Evolutionary conservation across 1,140 invertebrate species (phyloP).

Genomic region (Monochamus saltuarius): DNA sequence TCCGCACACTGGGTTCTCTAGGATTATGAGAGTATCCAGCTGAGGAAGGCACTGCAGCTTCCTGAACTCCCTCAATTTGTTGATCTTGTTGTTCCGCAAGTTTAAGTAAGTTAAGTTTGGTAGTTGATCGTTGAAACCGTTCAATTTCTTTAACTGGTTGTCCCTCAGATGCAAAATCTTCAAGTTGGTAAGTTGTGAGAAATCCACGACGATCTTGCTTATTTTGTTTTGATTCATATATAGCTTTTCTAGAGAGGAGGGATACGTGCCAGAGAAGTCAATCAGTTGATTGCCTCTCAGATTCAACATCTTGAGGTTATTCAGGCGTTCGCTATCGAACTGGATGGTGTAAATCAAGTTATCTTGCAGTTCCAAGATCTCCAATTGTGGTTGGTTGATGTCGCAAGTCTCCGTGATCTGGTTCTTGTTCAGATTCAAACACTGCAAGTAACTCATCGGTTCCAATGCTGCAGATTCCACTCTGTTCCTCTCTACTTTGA

Average conservation of each 20-base stretch:
- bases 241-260: conserved; percentile 52
- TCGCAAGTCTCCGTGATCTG: conserved; percentile 52
- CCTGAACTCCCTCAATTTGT: conserved; percentile 54
- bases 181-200: conserved; percentile 53
- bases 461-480: conserved; percentile 53
- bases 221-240: conserved; percentile 39
- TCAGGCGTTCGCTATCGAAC: conserved; percentile 35
- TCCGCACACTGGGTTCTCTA: conserved; percentile 43
- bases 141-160: conserved; percentile 55
- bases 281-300: conserved; percentile 55
- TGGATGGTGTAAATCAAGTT: conserved; percentile 48
- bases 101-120: conserved; percentile 57
- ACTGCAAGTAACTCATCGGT: conserved; percentile 57
- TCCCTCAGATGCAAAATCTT: conserved; percentile 56
- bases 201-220: conserved; percentile 27
- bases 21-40: conserved; percentile 54
- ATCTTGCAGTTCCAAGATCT: conserved; percentile 55
- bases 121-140: conserved; percentile 51
- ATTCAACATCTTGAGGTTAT: conserved; percentile 50
- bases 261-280: conserved; percentile 51
- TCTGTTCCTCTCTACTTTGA: conserved; percentile 56
- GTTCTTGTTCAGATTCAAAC: conserved; percentile 56
- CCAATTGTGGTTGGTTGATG: conserved; percentile 56
- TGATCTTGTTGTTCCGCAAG: conserved; percentile 55
- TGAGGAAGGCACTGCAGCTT: conserved; percentile 53